Evolutionary conservation across 2,113 vertebrate species (phyloP), one percentile per base, ranked within the genome.

Genomic region (Bufo bufo): DNA sequence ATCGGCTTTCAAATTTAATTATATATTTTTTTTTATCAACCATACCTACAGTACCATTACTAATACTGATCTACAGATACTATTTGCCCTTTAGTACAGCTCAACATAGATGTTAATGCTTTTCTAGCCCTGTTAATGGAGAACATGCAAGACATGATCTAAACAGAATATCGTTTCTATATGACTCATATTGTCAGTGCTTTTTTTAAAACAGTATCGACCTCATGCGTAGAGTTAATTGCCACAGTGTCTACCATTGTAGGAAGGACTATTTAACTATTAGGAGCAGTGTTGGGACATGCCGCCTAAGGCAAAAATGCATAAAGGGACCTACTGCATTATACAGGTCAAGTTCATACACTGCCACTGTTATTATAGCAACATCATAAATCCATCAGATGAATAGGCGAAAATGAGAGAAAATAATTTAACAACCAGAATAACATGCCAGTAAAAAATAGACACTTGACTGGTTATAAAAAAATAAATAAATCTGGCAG

Each of bases 1-100:
- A 69, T 17, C 20, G 49, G 20, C 63, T 33, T 84, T 84, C 11
- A 81, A 9, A 81, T 81, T 61, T 81, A 61, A 81, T 81, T 81
- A n/a, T n/a, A n/a, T n/a, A n/a, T n/a, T 80, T 13, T 23, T 59
- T 59, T 81, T 81, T 45, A 81, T 59, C 6, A 81, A 43, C 59
- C 19, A 81, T 45, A 43, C 58, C 1, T 3, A 33, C 33, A 33
- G 33, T 1, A 61, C 56, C 33, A 19, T 43, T 20, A 45, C 58
- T 81, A 81, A 45, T 56, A 13, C 23, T 80, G 54, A 23, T 59
- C n/a, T 50, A 49, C 43, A 12, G 49, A 79, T 20, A 17, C 33
- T 59, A 43, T 59, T 10, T 61, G 7, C 23, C 23, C 45, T 61
- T 59, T 17, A 9, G 47, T 61, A 61, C 78, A 79, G 10, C 50